A percentile compares a stretch with the other conserved stretches of the same genome.
Conservation (phyloP, 1,140 invertebrate genomes). For the Conus ventricosus region DNA sequence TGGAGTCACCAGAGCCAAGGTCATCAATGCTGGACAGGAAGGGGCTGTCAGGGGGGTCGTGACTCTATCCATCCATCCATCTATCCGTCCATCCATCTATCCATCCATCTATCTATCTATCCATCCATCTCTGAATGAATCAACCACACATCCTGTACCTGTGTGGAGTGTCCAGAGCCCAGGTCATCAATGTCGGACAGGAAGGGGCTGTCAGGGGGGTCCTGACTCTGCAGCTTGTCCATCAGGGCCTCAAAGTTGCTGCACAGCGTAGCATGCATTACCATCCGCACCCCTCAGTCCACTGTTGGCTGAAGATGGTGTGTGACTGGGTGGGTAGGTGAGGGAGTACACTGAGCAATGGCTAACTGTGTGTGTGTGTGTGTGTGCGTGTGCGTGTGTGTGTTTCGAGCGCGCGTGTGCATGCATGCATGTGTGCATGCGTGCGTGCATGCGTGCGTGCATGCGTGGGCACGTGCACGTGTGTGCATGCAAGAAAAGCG, state of each 20-base stretch:
- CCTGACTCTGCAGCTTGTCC: slow-evolving; percentile 62
- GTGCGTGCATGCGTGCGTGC: too few relatives aligned
- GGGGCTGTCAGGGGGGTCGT: slow-evolving; percentile 53
- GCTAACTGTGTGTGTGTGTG: neutral
- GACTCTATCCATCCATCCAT: slow-evolving; percentile 14
- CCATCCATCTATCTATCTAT: too few relatives aligned
- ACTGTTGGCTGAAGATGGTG: too few relatives aligned
- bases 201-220: slow-evolving; percentile 53
- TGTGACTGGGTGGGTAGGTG: too few relatives aligned
- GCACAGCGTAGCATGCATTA: neutral
- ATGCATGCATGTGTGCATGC: neutral
- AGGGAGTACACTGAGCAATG: too few relatives aligned
- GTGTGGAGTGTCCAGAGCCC: slow-evolving; percentile 51
- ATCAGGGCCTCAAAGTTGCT: slow-evolving; percentile 71
- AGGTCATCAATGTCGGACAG: slow-evolving; percentile 54
- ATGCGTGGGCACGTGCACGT: too few relatives aligned
- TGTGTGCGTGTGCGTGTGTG: neutral
- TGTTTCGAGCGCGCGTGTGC: too few relatives aligned
- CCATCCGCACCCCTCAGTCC: too few relatives aligned
- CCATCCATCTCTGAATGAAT: too few relatives aligned
- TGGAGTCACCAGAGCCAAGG: slow-evolving; percentile 45
- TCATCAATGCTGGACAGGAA: slow-evolving; percentile 55
- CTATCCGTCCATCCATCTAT: too few relatives aligned
- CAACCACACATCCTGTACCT: slow-evolving; percentile 44
- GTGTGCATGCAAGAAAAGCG: too few relatives aligned